Percentiles rank a stretch among this genome's conserved stretches.
Conservation (phyloP, 2,888 invertebrate species). For the Tanypteryx hageni region DNA sequence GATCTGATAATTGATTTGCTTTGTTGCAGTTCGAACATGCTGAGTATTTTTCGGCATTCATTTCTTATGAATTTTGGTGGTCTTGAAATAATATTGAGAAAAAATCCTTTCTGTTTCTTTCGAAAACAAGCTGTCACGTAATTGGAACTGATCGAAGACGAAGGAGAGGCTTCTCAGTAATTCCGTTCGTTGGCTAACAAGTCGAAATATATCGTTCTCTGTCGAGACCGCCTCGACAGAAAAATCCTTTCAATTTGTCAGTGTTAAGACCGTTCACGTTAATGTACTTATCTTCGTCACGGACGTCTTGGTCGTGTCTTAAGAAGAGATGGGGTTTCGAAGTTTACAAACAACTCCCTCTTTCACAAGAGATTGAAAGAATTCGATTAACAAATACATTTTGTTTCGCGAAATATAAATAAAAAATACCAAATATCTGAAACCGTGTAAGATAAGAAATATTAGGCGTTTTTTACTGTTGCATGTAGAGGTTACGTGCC, state of each 20-base stretch:
- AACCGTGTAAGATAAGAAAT: no score
- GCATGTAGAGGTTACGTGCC: no score
- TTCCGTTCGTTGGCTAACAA: neutral
- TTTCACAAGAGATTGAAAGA: no score
- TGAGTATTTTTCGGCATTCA: no score
- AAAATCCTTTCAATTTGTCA: constrained; percentile 50
- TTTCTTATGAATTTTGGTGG: neutral
- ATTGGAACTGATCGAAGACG: neutral
- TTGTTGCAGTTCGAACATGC: no score
- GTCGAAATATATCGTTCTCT: neutral
- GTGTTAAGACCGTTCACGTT: constrained; percentile 24
- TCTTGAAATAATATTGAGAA: neutral
- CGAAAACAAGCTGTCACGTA: neutral
- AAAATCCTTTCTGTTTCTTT: neutral
- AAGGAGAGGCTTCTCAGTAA: neutral
- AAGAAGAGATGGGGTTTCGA: neutral
- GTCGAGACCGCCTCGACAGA: neutral
- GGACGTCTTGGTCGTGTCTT: neutral
- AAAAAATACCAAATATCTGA: no score
- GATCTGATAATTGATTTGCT: no score
- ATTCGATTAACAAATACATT: no score
- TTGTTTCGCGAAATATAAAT: no score
- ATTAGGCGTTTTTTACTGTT: no score
- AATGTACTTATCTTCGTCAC: neutral
- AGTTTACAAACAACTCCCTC: neutral